Conservation (phyloP, 2,113 vertebrate genomes). For the Sturnus vulgaris region DNA sequence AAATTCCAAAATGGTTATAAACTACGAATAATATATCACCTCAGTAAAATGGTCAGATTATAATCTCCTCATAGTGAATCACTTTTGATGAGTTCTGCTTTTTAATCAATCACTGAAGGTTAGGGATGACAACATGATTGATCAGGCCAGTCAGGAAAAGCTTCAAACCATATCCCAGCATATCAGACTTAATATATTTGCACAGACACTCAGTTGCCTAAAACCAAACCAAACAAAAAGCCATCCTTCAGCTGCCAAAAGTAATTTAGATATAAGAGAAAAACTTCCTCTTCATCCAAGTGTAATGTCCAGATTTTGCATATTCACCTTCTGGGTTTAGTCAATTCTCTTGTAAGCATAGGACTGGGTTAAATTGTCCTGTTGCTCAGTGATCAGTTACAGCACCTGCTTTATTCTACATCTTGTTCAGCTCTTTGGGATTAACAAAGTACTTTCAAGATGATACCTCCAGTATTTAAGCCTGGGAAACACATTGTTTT, state of each 20-base stretch:
- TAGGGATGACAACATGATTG: constrained; percentile 67
- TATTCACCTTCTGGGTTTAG: background rate
- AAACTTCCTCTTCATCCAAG: background rate
- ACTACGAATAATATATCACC: constrained; percentile 14
- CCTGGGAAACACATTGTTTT: background rate
- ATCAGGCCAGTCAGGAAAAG: constrained; percentile 38
- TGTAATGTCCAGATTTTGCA: background rate
- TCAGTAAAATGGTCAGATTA: constrained; percentile 48
- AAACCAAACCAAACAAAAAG: background rate
- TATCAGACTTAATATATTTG: constrained; percentile 46
- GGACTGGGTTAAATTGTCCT: background rate
- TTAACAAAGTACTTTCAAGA: background rate
- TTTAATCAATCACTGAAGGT: constrained; percentile 65
- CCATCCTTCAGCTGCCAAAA: background rate
- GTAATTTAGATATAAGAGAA: background rate
- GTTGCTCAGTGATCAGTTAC: background rate
- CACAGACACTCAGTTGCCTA: background rate
- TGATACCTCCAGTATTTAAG: background rate
- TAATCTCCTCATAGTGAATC: constrained; percentile 55
- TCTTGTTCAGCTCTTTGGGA: background rate
- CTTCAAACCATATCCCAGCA: constrained; percentile 23
- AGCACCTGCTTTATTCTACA: background rate
- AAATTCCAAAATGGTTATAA: background rate
- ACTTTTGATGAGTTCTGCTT: constrained; percentile 59
- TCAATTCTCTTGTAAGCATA: background rate